Evolutionary conservation across 2,113 vertebrate species (phyloP).

Genomic region (Neomonachus schauinslandi): DNA sequence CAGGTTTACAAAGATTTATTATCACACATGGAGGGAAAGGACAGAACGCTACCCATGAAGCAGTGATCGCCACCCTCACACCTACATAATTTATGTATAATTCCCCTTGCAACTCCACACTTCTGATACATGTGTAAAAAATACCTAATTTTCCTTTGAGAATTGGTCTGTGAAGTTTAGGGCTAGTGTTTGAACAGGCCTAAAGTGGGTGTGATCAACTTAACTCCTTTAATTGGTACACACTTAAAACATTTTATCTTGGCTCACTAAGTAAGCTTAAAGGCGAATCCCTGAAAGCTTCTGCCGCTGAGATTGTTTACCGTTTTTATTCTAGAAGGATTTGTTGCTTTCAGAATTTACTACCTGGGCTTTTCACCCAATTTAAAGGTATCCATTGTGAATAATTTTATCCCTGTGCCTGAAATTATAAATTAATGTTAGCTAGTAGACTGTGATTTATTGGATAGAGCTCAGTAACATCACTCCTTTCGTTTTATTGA

Average conservation of each 20-base stretch:
- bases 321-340: slow-evolving; percentile 50
- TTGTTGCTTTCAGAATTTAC: slow-evolving; percentile 54
- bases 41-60: no score
- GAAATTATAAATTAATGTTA: slow-evolving; percentile 71
- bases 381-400: slow-evolving; percentile 62
- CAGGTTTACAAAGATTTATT: neutral
- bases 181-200: neutral
- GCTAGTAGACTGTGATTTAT: slow-evolving; percentile 67
- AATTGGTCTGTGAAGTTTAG: neutral
- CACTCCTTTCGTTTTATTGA: slow-evolving; percentile 52
- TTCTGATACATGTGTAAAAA: neutral
- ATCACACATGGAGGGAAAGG: neutral
- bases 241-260: slow-evolving; percentile 13
- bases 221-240: neutral
- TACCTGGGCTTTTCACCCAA: slow-evolving; percentile 17
- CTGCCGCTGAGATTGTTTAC: neutral
- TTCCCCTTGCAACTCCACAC: neutral
- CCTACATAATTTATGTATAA: neutral
- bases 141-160: neutral
- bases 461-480: slow-evolving; percentile 37
- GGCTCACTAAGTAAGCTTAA: slow-evolving; percentile 30
- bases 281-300: neutral
- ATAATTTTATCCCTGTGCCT: slow-evolving; percentile 57
- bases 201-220: slow-evolving; percentile 8
- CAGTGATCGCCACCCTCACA: neutral